Percentiles rank a stretch among this genome's conserved stretches.
phyloP scores from a whole-genome alignment of 2,888 invertebrate genomes.

The Drosophila villosipedis region DNA sequence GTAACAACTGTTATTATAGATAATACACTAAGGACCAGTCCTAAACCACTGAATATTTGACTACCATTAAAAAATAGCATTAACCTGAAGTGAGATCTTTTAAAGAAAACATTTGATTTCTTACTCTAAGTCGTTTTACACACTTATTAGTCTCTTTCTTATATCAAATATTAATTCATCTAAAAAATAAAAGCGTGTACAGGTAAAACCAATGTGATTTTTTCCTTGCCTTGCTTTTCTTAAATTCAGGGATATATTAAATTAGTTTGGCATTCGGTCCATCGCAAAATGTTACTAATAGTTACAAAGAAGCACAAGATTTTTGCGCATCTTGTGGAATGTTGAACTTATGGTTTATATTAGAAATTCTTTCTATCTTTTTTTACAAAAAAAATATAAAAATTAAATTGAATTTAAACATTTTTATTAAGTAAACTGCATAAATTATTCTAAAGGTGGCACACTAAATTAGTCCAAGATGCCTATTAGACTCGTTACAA shows the following conservation, averaged over 20 bases:
- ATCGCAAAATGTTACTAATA: background rate
- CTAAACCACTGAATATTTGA: background rate
- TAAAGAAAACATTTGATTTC: background rate
- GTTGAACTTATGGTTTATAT: background rate
- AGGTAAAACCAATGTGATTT: background rate
- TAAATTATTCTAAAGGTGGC: slow-evolving; percentile 38
- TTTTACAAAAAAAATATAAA: background rate
- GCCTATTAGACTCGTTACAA: slow-evolving; percentile 61
- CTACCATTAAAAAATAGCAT: background rate
- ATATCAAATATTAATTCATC: background rate
- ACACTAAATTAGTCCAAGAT: slow-evolving; percentile 56
- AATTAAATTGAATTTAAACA: background rate
- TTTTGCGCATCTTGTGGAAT: background rate
- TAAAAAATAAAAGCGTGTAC: background rate
- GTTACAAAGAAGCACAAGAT: background rate
- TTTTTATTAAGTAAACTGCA: background rate
- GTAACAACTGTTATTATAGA: background rate
- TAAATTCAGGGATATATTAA: background rate
- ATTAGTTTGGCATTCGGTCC: background rate
- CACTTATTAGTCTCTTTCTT: background rate
- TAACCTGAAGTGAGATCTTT: too few species aligned
- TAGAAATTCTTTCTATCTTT: background rate
- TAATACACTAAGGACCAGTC: background rate
- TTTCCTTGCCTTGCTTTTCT: background rate
- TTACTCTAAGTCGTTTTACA: background rate